Evolutionary conservation across 2,797 vertebrate genomes (phyloP), one percentile per base, ranked within the genome.

Genomic region (Cephalopachus bancanus): DNA sequence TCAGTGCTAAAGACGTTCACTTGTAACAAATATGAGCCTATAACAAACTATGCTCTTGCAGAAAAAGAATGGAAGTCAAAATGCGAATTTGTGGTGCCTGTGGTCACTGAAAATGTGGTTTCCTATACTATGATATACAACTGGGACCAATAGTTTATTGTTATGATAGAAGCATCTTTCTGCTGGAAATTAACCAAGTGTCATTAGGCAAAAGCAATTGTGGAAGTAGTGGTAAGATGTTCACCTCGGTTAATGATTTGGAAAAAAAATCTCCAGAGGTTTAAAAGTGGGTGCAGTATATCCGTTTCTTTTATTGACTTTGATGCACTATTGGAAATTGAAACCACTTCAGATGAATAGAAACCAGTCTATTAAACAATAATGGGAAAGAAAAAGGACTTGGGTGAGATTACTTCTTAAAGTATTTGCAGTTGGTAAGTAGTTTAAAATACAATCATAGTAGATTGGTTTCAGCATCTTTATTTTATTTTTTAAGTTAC

Each of bases 281-380:
- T 92, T 80, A 75, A 97, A 95, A 83, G 64, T 88, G 64, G 37
- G 55, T 83, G 4, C 84, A 83, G 90, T 95, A 96, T 92, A 92
- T 96, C 74, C 28, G 0, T 97, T 97, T 94, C 74, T 96, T 93
- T 96, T 95, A 97, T 96, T 97, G 93, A 94, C 93, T 92, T 96
- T 96, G 97, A 96, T 96, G 75, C 59, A 94, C 62, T 97, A 64
- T 92, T 91, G 33, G 55, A 96, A 96, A 93, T 10, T 81, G 74
- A 93, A 97, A 96, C 78, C 74, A 97, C 64, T 93, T 96, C 28
- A 92, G 51, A 97, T 96, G 75, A 95, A 83, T 92, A 92, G 92
- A 97, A 97, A 57, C 7, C 26, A 59, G 72, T 87, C 49, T 95
- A 33, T 69, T 86, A 94, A 79, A 91, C 30, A 33, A 1, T 37